Evolutionary conservation across 2,113 vertebrate species (phyloP), one percentile per base, ranked within the genome.

Genomic region (Oxyura jamaicensis): DNA sequence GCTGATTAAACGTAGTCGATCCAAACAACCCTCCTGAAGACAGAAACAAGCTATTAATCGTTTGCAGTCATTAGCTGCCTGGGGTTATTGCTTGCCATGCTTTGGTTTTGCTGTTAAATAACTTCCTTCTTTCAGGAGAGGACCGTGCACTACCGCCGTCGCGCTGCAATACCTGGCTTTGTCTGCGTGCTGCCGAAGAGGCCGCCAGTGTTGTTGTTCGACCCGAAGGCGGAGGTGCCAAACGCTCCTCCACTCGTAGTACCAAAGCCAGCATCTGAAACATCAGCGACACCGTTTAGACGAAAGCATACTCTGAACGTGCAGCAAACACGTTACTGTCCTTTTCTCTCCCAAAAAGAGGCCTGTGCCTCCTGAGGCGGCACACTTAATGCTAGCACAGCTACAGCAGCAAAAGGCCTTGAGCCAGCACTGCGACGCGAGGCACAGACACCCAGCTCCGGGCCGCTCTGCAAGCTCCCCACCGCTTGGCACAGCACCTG

Each of bases 1-100:
- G 99, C 65, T 99, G 99, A 90, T 97, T 99, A 93, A 99, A 99
- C 0, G 99, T 99, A 13, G 96, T 99, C 0, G 99, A 98, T 4
- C 99, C 99, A 81, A 99, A 99, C n/a, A 99, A 97, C 3, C 99
- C 99, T 31, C 99, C 99, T 99, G 88, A 31, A 56, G 63, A 92
- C 60, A 95, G 10, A 44, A 36, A 78, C 0, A 29, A 22, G 28
- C 13, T 8, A 23, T 62, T 58, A 69, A 6, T 13, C 13, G 19
- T 6, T 7, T 26, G 19, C 19, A 19, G 8, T 5, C 28, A 25
- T 9, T 16, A 36, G 3, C 0, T 6, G 11, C 44, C 2, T 8
- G 18, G 46, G 46, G 20, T 48, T 48, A 11, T 11, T 48, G 46
- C 21, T 22, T 48, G 46, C 46, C 10, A 11, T 2, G 35, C 19